Evolutionary conservation across 2,113 vertebrate genomes (phyloP), one percentile per base, ranked within the genome.

Genomic region (Steatornis caripensis): DNA sequence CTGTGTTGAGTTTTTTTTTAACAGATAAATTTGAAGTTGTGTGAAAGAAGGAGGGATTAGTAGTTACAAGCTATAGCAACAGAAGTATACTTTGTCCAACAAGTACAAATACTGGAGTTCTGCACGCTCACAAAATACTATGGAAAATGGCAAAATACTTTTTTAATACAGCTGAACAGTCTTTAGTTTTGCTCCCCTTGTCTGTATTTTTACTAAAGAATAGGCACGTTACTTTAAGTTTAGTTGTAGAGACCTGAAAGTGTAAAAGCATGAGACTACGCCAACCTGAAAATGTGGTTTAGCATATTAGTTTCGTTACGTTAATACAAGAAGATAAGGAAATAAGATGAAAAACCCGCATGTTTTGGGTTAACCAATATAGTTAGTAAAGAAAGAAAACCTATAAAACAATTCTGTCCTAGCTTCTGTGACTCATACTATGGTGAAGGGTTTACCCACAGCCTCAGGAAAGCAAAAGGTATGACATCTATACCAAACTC

Each of bases 301-400:
- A 80, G 45, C 34, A 18, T 60, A 3, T 60, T 83, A 66, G 34
- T 72, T 88, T 72, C 48, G 16, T 95, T 88, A 83, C 1, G 0
- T 68, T 92, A 70, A 57, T 72, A 61, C 43, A 64, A 15, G 49
- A 89, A 74, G 70, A 46, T 51, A 65, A 83, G 34, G 71, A 77
- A 30, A 75, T 32, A 55, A 76, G 53, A 68, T 88, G 65, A 95
- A 6, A 34, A 89, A 81, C 19, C 15, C 65, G 64, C 72, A 77
- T 81, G n/a, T 53, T 94, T 91, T 34, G n/a, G 24, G 24, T 91
- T 87, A 86, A 84, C 23, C 70, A 48, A 72, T 84, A 65, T 1
- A 71, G 68, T 36, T 39, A 77, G 84, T 77, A 84, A 96, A 92
- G 71, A 92, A 88, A 92, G 46, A 82, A 87, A 82, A 85, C 51